Conservation (phyloP, 2,888 invertebrate genomes). For the Zonitis immaculata region DNA sequence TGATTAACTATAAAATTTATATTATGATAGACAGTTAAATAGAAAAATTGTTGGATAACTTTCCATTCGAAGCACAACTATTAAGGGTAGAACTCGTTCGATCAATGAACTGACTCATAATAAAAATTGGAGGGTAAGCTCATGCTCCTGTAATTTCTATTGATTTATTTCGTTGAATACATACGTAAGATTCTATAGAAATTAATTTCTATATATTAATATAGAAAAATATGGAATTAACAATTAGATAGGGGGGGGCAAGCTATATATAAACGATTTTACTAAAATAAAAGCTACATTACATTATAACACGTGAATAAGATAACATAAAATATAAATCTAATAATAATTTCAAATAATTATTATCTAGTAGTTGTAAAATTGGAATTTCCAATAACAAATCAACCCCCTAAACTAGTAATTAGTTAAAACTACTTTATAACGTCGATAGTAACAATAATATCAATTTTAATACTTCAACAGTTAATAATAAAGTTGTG, state of each 20-base stretch:
- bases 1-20: constrained; percentile 23
- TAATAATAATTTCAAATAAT: too few relatives aligned
- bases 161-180: constrained; percentile 7
- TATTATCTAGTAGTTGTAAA: too few relatives aligned
- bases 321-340: too few relatives aligned
- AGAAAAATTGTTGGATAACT: constrained; percentile 28
- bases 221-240: constrained; percentile 7
- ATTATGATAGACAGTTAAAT: constrained; percentile 39
- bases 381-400: too few relatives aligned
- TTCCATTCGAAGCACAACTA: constrained; percentile 27
- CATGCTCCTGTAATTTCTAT: not conserved
- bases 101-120: constrained; percentile 30
- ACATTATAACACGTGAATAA: too few relatives aligned
- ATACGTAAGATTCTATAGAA: not conserved
- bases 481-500: too few relatives aligned
- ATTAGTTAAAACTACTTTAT: too few relatives aligned
- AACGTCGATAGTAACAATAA: too few relatives aligned
- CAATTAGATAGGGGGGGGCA: not conserved
- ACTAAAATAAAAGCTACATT: not conserved
- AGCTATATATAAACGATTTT: not conserved
- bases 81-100: constrained; percentile 25
- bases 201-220: not conserved
- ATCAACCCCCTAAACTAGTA: too few relatives aligned
- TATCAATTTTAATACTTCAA: too few relatives aligned
- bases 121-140: constrained; percentile 22